Base-by-base conservation (phyloP, 1,140 invertebrate genomes). In the Drosophila gunungcola region DNA sequence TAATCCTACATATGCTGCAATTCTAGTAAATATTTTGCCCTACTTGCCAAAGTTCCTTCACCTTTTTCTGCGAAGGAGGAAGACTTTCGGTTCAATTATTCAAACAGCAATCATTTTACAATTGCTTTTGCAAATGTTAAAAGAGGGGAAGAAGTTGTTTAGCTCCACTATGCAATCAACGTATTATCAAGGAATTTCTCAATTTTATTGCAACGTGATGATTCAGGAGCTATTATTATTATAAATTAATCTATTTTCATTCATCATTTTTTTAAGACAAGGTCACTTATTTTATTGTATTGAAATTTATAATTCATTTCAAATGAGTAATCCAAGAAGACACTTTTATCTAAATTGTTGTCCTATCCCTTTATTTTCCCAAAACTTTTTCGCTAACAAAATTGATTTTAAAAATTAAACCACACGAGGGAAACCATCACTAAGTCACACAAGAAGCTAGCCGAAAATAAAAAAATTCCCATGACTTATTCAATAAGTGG, bases 21-120 rank as follows among this genome's bases (percentile, higher is more conserved):
- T 38, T 68, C 32, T 5, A 3, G 27, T 27, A 69, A 69, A 36
- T 48, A 39, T 12, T 39, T 12, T 39, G n/a, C 5, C 29, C 41
- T 6, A 13, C 3, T 38, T 12, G 12, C 3, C 7, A 4, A 3
- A 41, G 67, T 70, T 70, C 67, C 41, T 70, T 70, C 29, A 70
- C 67, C 67, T 69, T 21, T 69, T 16, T 25, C 29, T 32, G 21
- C 13, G 13, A 55, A 32, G 7, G 27, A 1, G 10, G 7, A 51
- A 38, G 45, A 6, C 9, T 69, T 36, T 64, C 52, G 42, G 42
- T 57, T 57, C 36, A 70, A 70, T 70, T 69, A 70, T 70, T 70
- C 42, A 70, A 56, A 56, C 34, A 36, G 42, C 63, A 69, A 70
- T 48, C 64, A 70, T 56, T 70, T 39, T 21, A 27, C 51, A 69